A percentile compares a stretch with the other conserved stretches of the same genome.
These are phyloP conservation scores for Thymallus thymallus DNA, from an alignment of 2,113 vertebrate species.

Conservation along the genomic window DNA sequence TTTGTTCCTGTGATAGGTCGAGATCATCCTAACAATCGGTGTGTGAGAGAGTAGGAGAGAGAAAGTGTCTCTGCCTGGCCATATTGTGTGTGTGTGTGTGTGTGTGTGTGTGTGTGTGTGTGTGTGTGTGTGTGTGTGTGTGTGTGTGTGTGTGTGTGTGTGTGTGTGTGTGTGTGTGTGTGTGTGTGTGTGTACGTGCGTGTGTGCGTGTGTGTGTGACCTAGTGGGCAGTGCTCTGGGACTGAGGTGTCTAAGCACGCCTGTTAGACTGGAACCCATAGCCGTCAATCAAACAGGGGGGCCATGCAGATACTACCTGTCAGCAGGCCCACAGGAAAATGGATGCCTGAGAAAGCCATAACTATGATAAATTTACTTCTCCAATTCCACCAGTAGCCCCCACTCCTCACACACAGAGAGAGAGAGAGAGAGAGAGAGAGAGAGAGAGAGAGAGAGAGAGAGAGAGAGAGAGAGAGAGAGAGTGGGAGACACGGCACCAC, in stretches of 20 bases:
- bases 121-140: background rate
- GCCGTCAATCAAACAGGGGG: conserved; percentile 81
- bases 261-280: conserved; percentile 61
- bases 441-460: conserved; percentile 1
- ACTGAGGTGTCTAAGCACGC: conserved; percentile 37
- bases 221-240: background rate
- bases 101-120: background rate
- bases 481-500: background rate
- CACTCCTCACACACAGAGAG: background rate
- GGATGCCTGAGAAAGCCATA: conserved; percentile 86
- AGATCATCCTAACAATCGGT: background rate
- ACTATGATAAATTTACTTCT: conserved; percentile 87
- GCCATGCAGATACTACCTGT: conserved; percentile 82
- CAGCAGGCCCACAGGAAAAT: conserved; percentile 81
- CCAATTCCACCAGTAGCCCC: background rate
- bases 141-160: background rate
- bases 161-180: background rate
- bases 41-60: background rate
- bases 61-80: too few species aligned
- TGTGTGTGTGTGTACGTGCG: background rate
- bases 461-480: background rate
- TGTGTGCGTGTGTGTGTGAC: background rate
- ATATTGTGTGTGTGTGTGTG: too few species aligned
- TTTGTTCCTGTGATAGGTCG: background rate
- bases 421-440: background rate